Evolutionary conservation across 2,888 invertebrate species (phyloP).

Genomic region (Melikaiella ostensackeni): DNA sequence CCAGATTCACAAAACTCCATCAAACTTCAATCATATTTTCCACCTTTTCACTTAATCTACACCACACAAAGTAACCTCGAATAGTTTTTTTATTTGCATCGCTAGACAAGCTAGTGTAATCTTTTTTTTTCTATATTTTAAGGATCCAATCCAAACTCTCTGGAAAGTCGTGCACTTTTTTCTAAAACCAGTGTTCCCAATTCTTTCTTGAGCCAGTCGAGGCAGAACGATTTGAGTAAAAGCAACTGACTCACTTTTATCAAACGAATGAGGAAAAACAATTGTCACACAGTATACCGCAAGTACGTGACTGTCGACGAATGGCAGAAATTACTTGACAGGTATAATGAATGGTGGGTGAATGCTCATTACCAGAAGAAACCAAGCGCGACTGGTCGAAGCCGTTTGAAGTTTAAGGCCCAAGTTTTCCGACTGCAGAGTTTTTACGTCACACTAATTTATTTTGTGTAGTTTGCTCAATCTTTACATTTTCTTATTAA

Average conservation of each 20-base stretch:
- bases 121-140: background rate
- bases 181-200: background rate
- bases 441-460: background rate
- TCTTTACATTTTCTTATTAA: too few relatives aligned
- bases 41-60: background rate
- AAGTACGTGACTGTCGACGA: slow-evolving; percentile 40
- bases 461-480: too few relatives aligned
- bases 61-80: background rate
- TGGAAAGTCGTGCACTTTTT: background rate
- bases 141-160: background rate
- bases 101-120: too few relatives aligned
- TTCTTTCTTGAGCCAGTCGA: background rate
- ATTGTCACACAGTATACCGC: slow-evolving; percentile 4
- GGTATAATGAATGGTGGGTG: slow-evolving; percentile 49
- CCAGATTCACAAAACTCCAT: slow-evolving; percentile 4
- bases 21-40: background rate
- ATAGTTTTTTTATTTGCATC: background rate
- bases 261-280: slow-evolving; percentile 10
- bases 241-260: slow-evolving; percentile 16
- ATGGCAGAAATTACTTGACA: slow-evolving; percentile 49
- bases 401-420: slow-evolving; percentile 46
- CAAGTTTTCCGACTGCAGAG: slow-evolving; percentile 46
- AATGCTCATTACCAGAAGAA: slow-evolving; percentile 62
- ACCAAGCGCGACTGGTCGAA: slow-evolving; percentile 55
- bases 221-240: slow-evolving; percentile 8